These are phyloP conservation scores for Cherax destructor DNA, from an alignment of 1,140 invertebrate genomes.

Conservation along the genomic window DNA sequence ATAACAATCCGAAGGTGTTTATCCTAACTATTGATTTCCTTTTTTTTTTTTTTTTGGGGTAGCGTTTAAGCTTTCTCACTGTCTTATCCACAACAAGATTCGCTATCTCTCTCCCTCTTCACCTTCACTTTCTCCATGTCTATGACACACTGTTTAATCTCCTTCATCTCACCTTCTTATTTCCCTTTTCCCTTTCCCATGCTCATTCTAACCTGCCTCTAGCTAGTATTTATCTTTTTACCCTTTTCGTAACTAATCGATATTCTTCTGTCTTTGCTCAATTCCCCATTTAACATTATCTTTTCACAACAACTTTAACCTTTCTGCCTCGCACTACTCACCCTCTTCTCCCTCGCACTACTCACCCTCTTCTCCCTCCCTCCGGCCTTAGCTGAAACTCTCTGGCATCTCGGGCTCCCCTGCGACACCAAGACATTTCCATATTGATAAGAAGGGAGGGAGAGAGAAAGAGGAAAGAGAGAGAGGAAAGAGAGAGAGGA, in stretches of 20 bases:
- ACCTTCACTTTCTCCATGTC: neutral
- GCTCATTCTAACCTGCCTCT: neutral
- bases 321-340: too few relatives aligned
- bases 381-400: neutral
- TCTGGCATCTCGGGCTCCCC: neutral
- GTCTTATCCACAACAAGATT: too few relatives aligned
- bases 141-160: too few relatives aligned
- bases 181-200: neutral
- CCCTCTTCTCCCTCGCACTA: neutral
- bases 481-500: too few relatives aligned
- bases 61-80: too few relatives aligned
- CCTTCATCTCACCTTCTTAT: neutral
- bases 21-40: too few relatives aligned
- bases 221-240: neutral
- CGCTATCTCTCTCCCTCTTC: neutral
- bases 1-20: too few relatives aligned
- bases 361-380: neutral
- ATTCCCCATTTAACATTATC: too few relatives aligned
- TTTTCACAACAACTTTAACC: too few relatives aligned
- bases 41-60: too few relatives aligned
- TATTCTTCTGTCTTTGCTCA: neutral
- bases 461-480: neutral
- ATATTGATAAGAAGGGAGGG: constrained; percentile 39
- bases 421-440: constrained; percentile 40
- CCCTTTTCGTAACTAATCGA: neutral